Base-by-base conservation (phyloP, 1,140 invertebrate genomes). In the Leptinotarsa texana region DNA sequence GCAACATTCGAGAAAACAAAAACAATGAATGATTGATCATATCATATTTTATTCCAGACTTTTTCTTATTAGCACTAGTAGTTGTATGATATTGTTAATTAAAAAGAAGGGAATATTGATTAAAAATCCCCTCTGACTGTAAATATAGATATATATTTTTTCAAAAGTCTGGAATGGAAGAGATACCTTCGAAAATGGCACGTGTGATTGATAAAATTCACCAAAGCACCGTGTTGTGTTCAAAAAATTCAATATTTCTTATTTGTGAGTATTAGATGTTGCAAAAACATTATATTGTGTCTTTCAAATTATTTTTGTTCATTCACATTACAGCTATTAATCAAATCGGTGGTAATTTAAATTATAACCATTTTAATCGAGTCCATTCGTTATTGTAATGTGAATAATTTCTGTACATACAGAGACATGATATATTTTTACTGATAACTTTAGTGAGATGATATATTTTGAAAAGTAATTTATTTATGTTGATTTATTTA, bases 181-280 rank as follows among this genome's bases (percentile, higher is more conserved):
- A 18, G 13, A 62, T 24, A 51, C 48, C 62, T 42, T 42, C 33
- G 74, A 47, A 74, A 75, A 66, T 73, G 72, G 74, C 74, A 74
- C 72, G 72, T 69, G 74, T 75, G 77, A 78, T 76, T 51, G 68
- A 67, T 70, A 76, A 74, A 78, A 63, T 73, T 73, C 42, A 80
- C 77, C 77, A 80, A 78, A 78, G 79, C 79, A 80, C 79, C 79
- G 73, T 74, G 79, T 80, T 80, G 78, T 80, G 78, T 80, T 80
- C 78, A 80, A 68, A 63, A 74, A 69, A 72, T 49, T 61, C 27
- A 27, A 67, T 67, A 61, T 66, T 72, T 47, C 8, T 33, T 47
- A 61, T 57, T 74, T 42, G 47, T 72, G 49, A 65, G 63, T 65
- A 70, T 76, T 72, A 72, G 57, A 63, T 65, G 65, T 72, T 74